Conservation (phyloP, 2,113 vertebrate species). For the Mungos mungo region DNA sequence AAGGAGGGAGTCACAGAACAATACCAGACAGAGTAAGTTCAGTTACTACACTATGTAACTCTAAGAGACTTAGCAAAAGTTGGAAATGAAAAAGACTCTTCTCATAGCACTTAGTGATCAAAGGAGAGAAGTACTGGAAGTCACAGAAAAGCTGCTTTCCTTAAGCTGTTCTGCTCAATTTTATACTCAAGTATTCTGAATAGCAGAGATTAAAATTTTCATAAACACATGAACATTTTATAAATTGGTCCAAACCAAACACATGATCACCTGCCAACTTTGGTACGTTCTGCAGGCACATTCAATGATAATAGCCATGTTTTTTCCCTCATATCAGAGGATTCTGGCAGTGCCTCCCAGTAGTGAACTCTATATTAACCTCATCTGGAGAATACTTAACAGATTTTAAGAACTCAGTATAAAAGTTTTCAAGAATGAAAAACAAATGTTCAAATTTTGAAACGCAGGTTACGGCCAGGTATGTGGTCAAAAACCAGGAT, state of each 20-base stretch:
- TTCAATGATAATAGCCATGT: background rate
- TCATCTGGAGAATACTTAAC: conserved; percentile 29
- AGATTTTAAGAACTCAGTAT: conserved; percentile 28
- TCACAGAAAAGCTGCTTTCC: conserved; percentile 18
- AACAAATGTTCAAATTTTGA: conserved; percentile 21
- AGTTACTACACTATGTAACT: background rate
- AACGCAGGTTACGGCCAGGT: background rate
- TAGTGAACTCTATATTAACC: background rate
- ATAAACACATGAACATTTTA: background rate
- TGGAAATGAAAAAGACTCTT: background rate
- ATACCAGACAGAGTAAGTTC: background rate
- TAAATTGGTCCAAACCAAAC: conserved; percentile 37
- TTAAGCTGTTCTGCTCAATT: background rate
- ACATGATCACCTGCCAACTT: background rate
- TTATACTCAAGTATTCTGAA: conserved; percentile 13
- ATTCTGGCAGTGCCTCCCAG: background rate
- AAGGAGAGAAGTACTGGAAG: conserved; percentile 18
- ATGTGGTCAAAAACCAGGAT: background rate
- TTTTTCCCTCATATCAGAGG: background rate
- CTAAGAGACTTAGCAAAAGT: background rate
- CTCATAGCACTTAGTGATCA: background rate
- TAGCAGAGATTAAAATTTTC: conserved; percentile 53
- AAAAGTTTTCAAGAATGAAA: background rate
- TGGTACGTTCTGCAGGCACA: background rate
- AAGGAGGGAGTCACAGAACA: background rate